A percentile compares a stretch with the other conserved stretches of the same genome.
These are phyloP conservation scores for Hyposoter dolosus DNA, from an alignment of 2,888 invertebrate species.

Conservation along the genomic window DNA sequence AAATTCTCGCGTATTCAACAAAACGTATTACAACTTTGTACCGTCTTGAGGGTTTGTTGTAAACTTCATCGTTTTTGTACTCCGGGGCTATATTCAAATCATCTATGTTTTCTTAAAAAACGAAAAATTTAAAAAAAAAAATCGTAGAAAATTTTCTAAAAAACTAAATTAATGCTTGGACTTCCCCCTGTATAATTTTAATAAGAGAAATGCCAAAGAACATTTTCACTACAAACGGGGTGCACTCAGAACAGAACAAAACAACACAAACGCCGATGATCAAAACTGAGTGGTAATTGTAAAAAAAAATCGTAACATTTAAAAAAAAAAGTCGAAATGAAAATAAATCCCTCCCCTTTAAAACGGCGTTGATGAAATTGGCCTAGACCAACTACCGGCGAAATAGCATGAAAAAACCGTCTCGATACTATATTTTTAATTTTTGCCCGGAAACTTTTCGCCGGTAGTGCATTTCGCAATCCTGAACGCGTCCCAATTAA, in stretches of 20 bases:
- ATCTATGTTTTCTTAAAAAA: neutral
- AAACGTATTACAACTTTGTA: constrained; percentile 5
- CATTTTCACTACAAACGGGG: neutral
- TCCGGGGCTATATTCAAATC: neutral
- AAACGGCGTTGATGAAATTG: too few species aligned
- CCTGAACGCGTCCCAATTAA: too few species aligned
- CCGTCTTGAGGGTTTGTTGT: constrained; percentile 6
- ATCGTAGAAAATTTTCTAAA: neutral
- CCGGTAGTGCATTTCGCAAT: too few species aligned
- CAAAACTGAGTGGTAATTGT: neutral
- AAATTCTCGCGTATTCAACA: neutral
- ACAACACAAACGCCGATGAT: neutral
- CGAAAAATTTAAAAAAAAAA: neutral
- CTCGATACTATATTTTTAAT: too few species aligned
- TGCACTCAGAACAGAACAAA: neutral
- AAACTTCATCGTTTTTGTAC: too few species aligned
- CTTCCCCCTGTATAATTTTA: neutral
- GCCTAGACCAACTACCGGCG: too few species aligned
- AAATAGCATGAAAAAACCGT: too few species aligned
- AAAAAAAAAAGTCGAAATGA: neutral
- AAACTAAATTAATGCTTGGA: constrained; percentile 2
- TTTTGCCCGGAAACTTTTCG: too few species aligned
- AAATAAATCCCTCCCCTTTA: constrained; percentile 3
- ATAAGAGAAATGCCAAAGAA: neutral
- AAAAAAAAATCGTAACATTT: neutral